Evolutionary conservation across 2,797 vertebrate species (phyloP), one percentile per base, ranked within the genome.

Genomic region (Lycodopsis pacificus): DNA sequence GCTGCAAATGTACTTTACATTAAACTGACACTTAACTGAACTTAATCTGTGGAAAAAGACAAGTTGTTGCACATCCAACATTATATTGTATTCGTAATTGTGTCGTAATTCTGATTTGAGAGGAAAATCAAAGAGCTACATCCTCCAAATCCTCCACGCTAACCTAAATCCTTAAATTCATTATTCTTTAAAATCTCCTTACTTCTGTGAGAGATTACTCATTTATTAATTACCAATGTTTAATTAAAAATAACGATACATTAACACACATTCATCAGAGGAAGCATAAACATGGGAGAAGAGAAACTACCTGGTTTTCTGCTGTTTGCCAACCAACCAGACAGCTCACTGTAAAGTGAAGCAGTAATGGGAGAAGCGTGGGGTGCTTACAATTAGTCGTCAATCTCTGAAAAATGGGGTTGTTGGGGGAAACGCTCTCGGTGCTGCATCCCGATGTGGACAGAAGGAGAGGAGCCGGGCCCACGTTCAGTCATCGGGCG

Each of bases 391-490:
- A 92, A 92, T 94, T 92, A 93, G 86, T 83, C 73, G 56, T 86
- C 84, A 70, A 65, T 80, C 78, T 89, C 80, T 93, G 93, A 94
- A 89, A 92, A 92, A 94, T 91, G 91, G 82, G 76, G 73, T 57
- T 82, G 87, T 88, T 88, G 84, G 89, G 71, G 65, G 84, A 88
- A 89, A 87, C 7, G 56, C 77, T 87, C 80, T 90, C 77, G 76
- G 83, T 72, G 73, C 82, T 86, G 89, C 84, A 85, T 92, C 88
- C 87, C 86, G 89, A 95, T 93, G 87, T 82, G 81, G 83, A 89
- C 85, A 67, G 83, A 83, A 82, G 85, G 86, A 91, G 83, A 87
- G 73, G 80, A 89, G 83, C 73, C 1, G 67, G 1, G 80, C 86
- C 84, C 85, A 84, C 83, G 49, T 88, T 83, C 76, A 81, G 81